phyloP scores from a whole-genome alignment of 2,113 vertebrate genomes.

The Cottus gobio region DNA sequence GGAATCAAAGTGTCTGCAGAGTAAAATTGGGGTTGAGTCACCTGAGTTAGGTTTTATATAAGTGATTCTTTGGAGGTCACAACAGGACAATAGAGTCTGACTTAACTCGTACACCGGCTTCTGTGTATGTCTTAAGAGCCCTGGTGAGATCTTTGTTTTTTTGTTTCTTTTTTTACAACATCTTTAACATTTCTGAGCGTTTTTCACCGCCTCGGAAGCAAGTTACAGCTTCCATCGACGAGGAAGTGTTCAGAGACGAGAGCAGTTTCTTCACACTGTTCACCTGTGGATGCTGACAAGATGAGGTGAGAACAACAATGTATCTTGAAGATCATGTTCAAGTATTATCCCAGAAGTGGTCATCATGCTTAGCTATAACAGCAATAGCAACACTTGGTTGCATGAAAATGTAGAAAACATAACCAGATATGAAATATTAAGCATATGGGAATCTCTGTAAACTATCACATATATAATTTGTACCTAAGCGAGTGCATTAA shows the following conservation, averaged over 20 bases:
- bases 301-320: background rate
- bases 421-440: background rate
- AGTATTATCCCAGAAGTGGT: background rate
- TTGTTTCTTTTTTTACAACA: background rate
- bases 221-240: background rate
- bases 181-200: background rate
- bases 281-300: background rate
- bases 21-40: background rate
- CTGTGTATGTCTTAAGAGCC: background rate
- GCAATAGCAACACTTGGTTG: background rate
- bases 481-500: constrained; percentile 22
- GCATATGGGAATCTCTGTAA: constrained; percentile 3
- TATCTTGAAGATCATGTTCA: background rate
- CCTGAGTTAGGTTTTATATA: background rate
- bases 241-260: background rate
- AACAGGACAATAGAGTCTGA: background rate
- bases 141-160: background rate
- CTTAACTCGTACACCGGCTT: background rate
- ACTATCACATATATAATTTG: constrained; percentile 28
- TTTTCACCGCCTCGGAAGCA: background rate
- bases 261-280: background rate
- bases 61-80: background rate
- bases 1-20: background rate
- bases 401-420: background rate
- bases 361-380: background rate